phyloP scores from a whole-genome alignment of 2,888 invertebrate genomes.

The Nyleta sp. region DNA sequence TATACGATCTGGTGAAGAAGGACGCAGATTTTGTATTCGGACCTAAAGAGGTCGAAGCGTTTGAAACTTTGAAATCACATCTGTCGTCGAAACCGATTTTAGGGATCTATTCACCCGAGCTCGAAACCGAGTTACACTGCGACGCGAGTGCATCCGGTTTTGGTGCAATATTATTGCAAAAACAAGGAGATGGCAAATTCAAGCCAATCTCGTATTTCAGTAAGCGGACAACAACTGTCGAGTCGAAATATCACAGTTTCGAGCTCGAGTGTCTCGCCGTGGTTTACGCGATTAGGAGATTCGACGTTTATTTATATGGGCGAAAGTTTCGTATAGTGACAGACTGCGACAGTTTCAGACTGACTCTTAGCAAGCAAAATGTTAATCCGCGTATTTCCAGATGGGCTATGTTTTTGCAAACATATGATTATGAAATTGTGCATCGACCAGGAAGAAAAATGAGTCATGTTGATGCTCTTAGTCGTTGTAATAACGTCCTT shows the following conservation, averaged over 20 bases:
- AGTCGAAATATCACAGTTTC: no score
- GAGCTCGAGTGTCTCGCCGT: no score
- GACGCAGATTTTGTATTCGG: conserved; percentile 35
- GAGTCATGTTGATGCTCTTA: conserved; percentile 1
- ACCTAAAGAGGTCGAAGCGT: conserved; percentile 33
- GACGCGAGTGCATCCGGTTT: conserved; percentile 73
- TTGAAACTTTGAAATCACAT: conserved; percentile 43
- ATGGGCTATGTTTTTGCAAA: conserved; percentile 19
- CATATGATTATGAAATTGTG: not conserved
- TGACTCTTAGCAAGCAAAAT: no score
- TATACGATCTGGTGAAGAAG: not conserved
- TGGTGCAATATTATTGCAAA: conserved; percentile 70
- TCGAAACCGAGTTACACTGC: conserved; percentile 74
- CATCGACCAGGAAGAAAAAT: not conserved
- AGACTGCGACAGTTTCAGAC: conserved; percentile 68
- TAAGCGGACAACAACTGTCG: conserved; percentile 7
- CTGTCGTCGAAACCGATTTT: conserved; percentile 50
- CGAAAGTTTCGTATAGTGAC: conserved; percentile 71
- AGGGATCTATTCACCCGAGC: conserved; percentile 52
- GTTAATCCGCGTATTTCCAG: no score
- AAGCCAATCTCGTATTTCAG: conserved; percentile 73
- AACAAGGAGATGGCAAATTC: conserved; percentile 59
- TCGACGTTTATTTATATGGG: not conserved
- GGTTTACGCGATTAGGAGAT: no score
- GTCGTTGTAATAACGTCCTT: no score